Conservation (phyloP, 2,113 vertebrate genomes). For the Albula goreensis region DNA sequence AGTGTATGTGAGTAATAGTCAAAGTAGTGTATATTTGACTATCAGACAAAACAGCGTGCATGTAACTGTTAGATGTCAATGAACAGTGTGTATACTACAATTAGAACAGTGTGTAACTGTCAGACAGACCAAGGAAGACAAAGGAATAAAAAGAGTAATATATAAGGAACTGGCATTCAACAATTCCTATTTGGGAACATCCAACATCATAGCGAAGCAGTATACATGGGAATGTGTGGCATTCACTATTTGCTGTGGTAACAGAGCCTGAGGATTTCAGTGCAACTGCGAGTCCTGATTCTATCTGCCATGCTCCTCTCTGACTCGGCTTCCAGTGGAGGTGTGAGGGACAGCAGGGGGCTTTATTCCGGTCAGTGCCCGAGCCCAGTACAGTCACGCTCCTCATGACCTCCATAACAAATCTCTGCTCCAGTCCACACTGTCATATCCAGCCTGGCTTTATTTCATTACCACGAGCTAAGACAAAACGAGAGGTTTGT, state of each 20-base stretch:
- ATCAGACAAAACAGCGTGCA: neutral
- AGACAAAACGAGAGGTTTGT: too few relatives aligned
- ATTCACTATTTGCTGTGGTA: neutral
- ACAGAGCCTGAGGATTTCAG: neutral
- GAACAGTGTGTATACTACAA: neutral
- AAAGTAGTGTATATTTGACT: neutral
- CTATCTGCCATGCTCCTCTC: neutral
- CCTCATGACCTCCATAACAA: slow-evolving; percentile 46
- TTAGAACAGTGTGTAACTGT: neutral
- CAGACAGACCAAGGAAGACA: too few relatives aligned
- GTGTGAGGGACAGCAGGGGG: slow-evolving; percentile 24
- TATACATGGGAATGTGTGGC: too few relatives aligned
- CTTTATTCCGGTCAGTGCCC: slow-evolving; percentile 40
- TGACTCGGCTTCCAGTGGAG: slow-evolving; percentile 25
- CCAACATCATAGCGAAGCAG: too few relatives aligned
- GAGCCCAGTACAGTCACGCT: slow-evolving; percentile 35
- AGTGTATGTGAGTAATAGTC: neutral
- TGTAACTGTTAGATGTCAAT: neutral
- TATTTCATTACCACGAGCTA: neutral
- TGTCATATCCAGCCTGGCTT: neutral
- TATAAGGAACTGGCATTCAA: too few relatives aligned
- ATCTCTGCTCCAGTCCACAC: slow-evolving; percentile 40
- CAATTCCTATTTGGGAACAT: too few relatives aligned
- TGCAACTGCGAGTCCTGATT: neutral
- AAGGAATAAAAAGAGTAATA: too few relatives aligned